phyloP scores from a whole-genome alignment of 2,113 vertebrate species.

The Clinocottus analis region DNA sequence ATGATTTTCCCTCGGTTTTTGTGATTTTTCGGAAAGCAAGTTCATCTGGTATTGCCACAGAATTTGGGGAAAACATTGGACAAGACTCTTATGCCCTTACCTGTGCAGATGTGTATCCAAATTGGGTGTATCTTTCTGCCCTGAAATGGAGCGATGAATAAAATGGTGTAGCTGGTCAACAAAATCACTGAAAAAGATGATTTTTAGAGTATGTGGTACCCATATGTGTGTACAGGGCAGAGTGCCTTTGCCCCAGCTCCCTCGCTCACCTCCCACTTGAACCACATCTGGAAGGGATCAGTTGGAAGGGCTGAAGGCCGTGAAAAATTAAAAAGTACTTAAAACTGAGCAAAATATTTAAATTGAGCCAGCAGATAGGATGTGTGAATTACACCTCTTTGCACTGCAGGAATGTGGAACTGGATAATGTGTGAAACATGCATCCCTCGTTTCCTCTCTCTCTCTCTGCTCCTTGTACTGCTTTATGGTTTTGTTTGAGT shows the following conservation, averaged over 20 bases:
- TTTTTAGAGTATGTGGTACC: background rate
- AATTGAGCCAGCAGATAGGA: slow-evolving; percentile 72
- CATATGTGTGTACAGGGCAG: background rate
- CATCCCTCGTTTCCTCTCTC: slow-evolving; percentile 36
- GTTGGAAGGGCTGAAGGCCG: slow-evolving; percentile 49
- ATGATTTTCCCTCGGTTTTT: slow-evolving; percentile 30
- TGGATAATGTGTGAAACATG: slow-evolving; percentile 50
- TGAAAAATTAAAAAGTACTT: slow-evolving; percentile 79
- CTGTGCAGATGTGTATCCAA: background rate
- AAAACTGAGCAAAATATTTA: slow-evolving; percentile 76
- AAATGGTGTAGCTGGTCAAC: background rate
- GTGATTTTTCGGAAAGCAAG: slow-evolving; percentile 32
- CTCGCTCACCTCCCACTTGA: slow-evolving; percentile 48
- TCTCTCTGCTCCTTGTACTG: slow-evolving; percentile 8
- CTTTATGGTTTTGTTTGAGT: slow-evolving; percentile 20
- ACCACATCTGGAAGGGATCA: slow-evolving; percentile 77
- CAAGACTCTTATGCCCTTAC: background rate
- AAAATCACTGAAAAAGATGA: background rate
- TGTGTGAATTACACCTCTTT: slow-evolving; percentile 68
- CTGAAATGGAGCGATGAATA: slow-evolving; percentile 4
- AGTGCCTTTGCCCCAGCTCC: slow-evolving; percentile 44
- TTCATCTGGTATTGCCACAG: slow-evolving; percentile 42
- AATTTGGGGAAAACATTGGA: slow-evolving; percentile 41
- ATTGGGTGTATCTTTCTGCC: slow-evolving; percentile 12
- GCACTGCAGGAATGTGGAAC: slow-evolving; percentile 68